These are phyloP conservation scores for Drosophila sp. DNA, from an alignment of 1,140 invertebrate genomes.

Conservation along the genomic window DNA sequence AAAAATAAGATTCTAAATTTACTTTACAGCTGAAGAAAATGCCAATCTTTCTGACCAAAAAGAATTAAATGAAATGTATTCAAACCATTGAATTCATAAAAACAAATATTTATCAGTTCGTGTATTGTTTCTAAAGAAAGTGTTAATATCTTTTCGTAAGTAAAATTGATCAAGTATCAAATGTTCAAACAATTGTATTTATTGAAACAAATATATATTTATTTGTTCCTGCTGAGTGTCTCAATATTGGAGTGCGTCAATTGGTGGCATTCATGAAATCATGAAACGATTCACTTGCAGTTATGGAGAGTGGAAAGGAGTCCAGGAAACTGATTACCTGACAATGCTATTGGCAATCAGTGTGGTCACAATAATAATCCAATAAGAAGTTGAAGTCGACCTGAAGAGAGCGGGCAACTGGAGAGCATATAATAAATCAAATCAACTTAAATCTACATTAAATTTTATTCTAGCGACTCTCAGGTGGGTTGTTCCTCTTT, in stretches of 20 bases:
- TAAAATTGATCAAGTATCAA: too few relatives aligned
- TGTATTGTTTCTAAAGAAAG: too few relatives aligned
- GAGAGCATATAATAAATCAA: slow-evolving; percentile 68
- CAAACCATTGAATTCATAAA: too few relatives aligned
- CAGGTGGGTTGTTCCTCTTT: background rate
- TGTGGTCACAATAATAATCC: slow-evolving; percentile 27
- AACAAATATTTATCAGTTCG: too few relatives aligned
- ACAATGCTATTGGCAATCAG: slow-evolving; percentile 28
- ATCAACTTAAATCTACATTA: slow-evolving; percentile 73
- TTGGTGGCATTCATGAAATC: background rate
- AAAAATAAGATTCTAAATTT: too few relatives aligned
- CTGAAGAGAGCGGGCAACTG: background rate
- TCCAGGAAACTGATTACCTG: slow-evolving; percentile 3
- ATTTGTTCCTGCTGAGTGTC: background rate
- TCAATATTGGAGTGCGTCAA: slow-evolving; percentile 5
- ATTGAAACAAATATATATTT: slow-evolving; percentile 3
- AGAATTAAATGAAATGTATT: too few relatives aligned
- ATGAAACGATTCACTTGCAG: background rate
- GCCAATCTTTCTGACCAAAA: too few relatives aligned
- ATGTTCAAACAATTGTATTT: background rate
- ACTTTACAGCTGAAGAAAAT: too few relatives aligned
- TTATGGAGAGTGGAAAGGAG: background rate
- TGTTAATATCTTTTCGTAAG: too few relatives aligned
- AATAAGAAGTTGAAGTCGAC: slow-evolving; percentile 15
- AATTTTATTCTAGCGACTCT: slow-evolving; percentile 25